Conservation (phyloP, 2,113 vertebrate genomes). For the Perca schrenkii region DNA sequence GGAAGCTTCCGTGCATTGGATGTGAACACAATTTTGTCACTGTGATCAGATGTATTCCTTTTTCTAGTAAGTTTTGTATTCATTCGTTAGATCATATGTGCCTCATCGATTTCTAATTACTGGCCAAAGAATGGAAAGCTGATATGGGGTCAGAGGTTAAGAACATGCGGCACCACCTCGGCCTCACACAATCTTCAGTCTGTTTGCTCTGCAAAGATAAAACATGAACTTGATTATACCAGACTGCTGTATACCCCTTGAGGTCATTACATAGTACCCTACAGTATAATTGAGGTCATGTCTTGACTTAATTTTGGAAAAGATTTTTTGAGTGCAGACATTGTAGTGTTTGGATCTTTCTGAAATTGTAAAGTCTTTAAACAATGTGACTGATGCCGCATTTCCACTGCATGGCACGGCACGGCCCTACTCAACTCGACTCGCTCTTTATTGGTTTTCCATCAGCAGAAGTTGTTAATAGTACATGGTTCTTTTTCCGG, state of each 20-base stretch:
- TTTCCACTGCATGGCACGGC: too few species aligned
- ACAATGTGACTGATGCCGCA: not conserved
- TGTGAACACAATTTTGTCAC: not conserved
- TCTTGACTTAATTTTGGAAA: conserved; percentile 14
- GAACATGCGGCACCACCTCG: not conserved
- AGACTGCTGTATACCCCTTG: not conserved
- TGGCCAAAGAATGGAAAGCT: not conserved
- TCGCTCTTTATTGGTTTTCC: too few species aligned
- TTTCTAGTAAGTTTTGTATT: not conserved
- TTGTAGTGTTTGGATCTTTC: not conserved
- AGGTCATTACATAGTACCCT: conserved; percentile 1
- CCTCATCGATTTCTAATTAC: conserved; percentile 28
- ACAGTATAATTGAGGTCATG: conserved; percentile 49
- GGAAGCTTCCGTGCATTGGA: not conserved
- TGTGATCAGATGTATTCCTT: not conserved
- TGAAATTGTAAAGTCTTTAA: not conserved
- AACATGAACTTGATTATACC: conserved; percentile 54
- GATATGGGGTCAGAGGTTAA: conserved; percentile 14
- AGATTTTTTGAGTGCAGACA: not conserved
- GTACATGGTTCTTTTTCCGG: too few species aligned
- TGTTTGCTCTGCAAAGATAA: conserved; percentile 34
- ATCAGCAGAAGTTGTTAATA: too few species aligned
- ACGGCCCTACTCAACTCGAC: too few species aligned
- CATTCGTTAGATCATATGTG: not conserved
- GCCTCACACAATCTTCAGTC: conserved; percentile 12